Base-by-base conservation (phyloP, 1,140 invertebrate species). In the Ruditapes philippinarum region DNA sequence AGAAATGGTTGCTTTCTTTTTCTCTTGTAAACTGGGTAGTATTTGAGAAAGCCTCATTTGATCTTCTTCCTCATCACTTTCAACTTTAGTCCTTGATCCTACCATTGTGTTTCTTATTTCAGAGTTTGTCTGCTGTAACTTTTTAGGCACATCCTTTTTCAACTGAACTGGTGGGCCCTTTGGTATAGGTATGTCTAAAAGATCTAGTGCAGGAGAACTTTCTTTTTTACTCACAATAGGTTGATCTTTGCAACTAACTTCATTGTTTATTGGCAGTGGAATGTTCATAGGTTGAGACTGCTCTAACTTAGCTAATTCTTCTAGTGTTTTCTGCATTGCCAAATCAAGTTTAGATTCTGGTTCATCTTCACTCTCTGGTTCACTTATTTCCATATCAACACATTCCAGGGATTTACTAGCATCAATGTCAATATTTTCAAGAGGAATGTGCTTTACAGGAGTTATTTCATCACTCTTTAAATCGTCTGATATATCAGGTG, bases 351-450 rank as follows among this genome's bases (percentile, higher is more conserved):
- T 60, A 7, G 81, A 70, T 38, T 73, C 33, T 14, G 33, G 57
- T 5, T 73, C 0, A 42, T 11, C 40, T 5, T 73, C 0, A 42
- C 12, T 62, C 9, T 49, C 60, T 22, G n/a, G n/a, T 31, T 82
- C 28, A 22, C 2, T 9, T 31, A 68, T 68, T 4, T 60, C 54
- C 54, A 60, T 60, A 28, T 60, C 54, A 5, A 60, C 54, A 60
- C 19, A 22, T 22, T 60, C 54, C 4, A 60, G 19, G 3, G 19
- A 60, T 38, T 38, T n/a, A 22, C n/a, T 22, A 22, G 14, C n/a
- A 22, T 78, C 45, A n/a, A 51, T 49, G 11, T 78, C 74, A 78
- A 74, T 42, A 74, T 14, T 79, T 65, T 88, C 85, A 88, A 88
- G 76, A 4, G 85, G 85, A 45, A 88, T 88, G 45, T 49, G 28